A percentile compares a stretch with the other conserved stretches of the same genome.
Evolutionary conservation across 2,113 vertebrate genomes (phyloP).

Genomic region (Toxostoma redivivum): DNA sequence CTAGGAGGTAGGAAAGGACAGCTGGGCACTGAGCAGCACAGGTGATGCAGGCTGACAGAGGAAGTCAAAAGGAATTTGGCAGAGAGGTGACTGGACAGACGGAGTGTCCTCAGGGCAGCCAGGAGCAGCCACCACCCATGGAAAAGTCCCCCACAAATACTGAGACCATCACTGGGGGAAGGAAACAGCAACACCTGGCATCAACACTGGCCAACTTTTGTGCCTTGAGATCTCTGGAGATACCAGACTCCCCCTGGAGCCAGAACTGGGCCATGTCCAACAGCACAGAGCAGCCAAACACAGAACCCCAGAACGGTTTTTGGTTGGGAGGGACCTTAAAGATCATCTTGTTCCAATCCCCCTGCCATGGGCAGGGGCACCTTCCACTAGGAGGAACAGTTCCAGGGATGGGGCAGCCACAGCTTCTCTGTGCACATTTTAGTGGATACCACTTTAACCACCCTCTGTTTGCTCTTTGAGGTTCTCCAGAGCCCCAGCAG

Average conservation of each 20-base stretch:
- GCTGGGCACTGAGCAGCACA: neutral
- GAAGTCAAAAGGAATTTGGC: neutral
- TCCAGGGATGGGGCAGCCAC: neutral
- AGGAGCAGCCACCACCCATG: neutral
- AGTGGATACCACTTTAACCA: neutral
- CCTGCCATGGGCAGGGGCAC: neutral
- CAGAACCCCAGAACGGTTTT: neutral
- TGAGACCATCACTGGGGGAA: neutral
- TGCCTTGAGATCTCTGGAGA: neutral
- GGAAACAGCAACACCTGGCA: neutral
- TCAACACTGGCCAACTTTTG: neutral
- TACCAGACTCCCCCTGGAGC: fast-evolving
- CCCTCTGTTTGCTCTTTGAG: constrained; percentile 31
- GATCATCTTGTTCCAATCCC: neutral
- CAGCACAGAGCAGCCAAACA: neutral
- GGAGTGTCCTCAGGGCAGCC: neutral
- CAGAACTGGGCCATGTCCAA: neutral
- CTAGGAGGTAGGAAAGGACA: neutral
- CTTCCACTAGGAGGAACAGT: neutral
- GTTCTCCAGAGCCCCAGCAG: constrained; percentile 32
- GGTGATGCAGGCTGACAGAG: neutral
- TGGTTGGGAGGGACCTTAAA: neutral
- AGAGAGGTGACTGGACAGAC: neutral
- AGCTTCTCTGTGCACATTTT: neutral
- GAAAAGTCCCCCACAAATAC: neutral